A percentile compares a stretch with the other conserved stretches of the same genome.
Conservation (phyloP, 2,797 vertebrate species). For the Echeneis naucrates region DNA sequence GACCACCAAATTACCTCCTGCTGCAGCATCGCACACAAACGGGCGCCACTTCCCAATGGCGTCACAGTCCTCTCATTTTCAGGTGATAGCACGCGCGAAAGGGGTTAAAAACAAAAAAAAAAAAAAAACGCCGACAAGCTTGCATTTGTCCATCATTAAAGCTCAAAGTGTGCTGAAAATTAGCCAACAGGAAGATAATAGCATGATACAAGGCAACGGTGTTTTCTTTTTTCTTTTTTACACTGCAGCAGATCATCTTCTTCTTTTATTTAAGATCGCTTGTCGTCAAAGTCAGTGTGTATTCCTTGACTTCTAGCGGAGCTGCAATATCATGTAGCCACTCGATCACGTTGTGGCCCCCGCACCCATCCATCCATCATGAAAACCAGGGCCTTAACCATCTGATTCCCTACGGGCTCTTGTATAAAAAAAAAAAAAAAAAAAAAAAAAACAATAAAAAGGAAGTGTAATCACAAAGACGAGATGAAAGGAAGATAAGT, state of each 20-base stretch:
- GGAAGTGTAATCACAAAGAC: conserved; percentile 65
- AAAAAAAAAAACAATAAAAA: conserved; percentile 25
- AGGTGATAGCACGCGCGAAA: neutral
- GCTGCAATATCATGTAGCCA: conserved; percentile 53
- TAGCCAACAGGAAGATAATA: conserved; percentile 38
- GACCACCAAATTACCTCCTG: conserved; percentile 70
- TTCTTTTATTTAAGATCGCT: conserved; percentile 34
- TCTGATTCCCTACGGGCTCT: conserved; percentile 34
- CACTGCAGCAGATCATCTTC: conserved; percentile 34
- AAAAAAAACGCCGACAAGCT: conserved; percentile 17
- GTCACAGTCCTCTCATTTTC: conserved; percentile 5
- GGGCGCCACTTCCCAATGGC: neutral
- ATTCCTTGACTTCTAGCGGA: conserved; percentile 43
- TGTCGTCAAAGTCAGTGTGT: conserved; percentile 51
- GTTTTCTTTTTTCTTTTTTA: conserved; percentile 37
- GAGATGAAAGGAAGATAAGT: conserved; percentile 66
- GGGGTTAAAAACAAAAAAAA: no score
- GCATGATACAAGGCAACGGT: conserved; percentile 17
- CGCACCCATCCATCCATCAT: conserved; percentile 5
- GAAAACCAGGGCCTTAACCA: neutral
- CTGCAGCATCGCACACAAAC: conserved; percentile 35
- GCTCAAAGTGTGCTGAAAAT: conserved; percentile 31
- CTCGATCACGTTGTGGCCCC: conserved; percentile 39
- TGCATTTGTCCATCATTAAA: conserved; percentile 46
- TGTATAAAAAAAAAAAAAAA: conserved; percentile 17